Percentiles rank a stretch among this genome's conserved stretches.
Evolutionary conservation across 2,113 vertebrate genomes (phyloP).

Genomic region (Ariopsis seemanni): DNA sequence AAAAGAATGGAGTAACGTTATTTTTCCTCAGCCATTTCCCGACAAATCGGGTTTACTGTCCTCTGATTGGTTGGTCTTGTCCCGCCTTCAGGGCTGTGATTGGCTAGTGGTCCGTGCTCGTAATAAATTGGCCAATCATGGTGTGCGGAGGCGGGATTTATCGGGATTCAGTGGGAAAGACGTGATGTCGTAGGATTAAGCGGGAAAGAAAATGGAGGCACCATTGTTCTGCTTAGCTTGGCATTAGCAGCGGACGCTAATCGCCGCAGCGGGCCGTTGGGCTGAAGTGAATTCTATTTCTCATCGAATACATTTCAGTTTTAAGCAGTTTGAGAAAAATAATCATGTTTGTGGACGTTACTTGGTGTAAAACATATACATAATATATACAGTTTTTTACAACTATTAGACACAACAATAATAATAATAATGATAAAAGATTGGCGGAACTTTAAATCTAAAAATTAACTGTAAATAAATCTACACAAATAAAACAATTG

Average conservation of each 20-base stretch:
- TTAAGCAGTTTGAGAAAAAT: neutral
- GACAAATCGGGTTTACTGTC: constrained; percentile 14
- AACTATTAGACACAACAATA: neutral
- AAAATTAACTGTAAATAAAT: neutral
- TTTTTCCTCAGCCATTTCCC: constrained; percentile 19
- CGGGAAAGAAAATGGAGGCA: constrained; percentile 75
- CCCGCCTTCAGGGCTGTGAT: neutral
- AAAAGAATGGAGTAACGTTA: neutral
- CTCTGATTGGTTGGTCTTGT: neutral
- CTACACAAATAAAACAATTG: neutral
- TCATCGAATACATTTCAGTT: neutral
- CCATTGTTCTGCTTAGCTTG: constrained; percentile 67
- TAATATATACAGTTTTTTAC: neutral
- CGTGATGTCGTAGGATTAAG: constrained; percentile 58
- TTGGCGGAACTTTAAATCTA: neutral
- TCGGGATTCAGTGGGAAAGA: constrained; percentile 55
- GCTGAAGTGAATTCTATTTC: neutral
- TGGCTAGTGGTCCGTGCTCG: neutral
- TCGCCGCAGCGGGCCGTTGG: too few species aligned
- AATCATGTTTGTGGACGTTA: neutral
- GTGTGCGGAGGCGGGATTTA: neutral
- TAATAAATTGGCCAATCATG: neutral
- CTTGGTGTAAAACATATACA: neutral
- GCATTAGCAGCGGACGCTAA: neutral
- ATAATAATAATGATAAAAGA: neutral